Base-by-base conservation (phyloP, 30 jellyfish, hydroid and myxozoan genomes). In the Calvadosia cruxmelitensis region DNA sequence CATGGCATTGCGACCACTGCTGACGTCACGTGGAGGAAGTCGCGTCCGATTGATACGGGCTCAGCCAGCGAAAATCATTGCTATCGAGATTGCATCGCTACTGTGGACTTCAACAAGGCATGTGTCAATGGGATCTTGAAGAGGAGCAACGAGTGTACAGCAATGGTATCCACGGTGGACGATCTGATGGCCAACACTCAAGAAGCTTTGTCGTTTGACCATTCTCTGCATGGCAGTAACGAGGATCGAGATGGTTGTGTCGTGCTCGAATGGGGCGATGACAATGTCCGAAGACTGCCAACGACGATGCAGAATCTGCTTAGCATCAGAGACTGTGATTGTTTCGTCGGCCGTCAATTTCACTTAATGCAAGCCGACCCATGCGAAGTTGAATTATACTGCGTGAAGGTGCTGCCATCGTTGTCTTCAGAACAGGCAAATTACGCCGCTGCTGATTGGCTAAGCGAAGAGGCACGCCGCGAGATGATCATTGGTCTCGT, bases 1-100 rank as follows among this genome's bases (percentile, higher is more conserved):
- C 69, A 70, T 33, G 83, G 85, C 23, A 69, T 57, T 5, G 82
- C 72, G 53, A 73, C 82, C n/a, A 0, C 63, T 76, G 69, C 72
- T 5, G 66, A 79, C 29, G 82, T 68, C 27, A 71, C 79, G 31
- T 29, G 68, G 29, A 48, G 20, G 69, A 70, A 52, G 76, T 34
- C 10, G 10, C n/a, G n/a, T n/a, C n/a, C n/a, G n/a, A 28, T 33
- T 50, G 36, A 30, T 72, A 42, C 62, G 93, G 84, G 0, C 30
- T 48, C 29, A 51, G 32, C 52, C 50, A 31, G n/a, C 57, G 51
- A 26, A 85, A 73, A 32, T 63, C 82, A 85, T 1, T 24, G 68
- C 48, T 51, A 66, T n/a, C 67, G 73, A 2, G 85, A 72, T 28
- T 80, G 65, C 64, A 70, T 82, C 51, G 83, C 82, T 10, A 48